Percentiles rank a stretch among this genome's conserved stretches.
Conservation (phyloP, 1,140 invertebrate genomes). For the Drosophila sucinea region DNA sequence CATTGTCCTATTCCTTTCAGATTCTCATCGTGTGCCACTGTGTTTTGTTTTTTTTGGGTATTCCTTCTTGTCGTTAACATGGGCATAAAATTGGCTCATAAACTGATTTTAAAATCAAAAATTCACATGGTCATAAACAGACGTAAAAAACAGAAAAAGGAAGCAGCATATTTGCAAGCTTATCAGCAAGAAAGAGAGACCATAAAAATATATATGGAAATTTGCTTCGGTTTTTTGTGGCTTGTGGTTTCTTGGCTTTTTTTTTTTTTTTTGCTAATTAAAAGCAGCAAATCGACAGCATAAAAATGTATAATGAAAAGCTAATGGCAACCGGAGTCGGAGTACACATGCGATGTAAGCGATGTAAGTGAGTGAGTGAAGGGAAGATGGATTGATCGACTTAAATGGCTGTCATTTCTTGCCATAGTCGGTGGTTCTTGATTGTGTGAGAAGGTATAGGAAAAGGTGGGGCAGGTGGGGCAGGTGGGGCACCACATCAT, state of each 20-base stretch:
- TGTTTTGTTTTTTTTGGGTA: conserved; percentile 1
- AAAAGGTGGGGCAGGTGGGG: no score
- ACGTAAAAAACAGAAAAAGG: conserved; percentile 11
- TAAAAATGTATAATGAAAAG: conserved; percentile 56
- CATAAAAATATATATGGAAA: background rate
- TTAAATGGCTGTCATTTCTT: conserved; percentile 36
- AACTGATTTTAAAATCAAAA: conserved; percentile 54
- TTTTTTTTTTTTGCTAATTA: conserved; percentile 31
- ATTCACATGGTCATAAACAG: conserved; percentile 53
- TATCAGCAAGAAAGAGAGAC: background rate
- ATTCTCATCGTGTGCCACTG: conserved; percentile 28
- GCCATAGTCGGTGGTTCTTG: conserved; percentile 16
- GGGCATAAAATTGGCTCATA: conserved; percentile 48
- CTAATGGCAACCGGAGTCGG: conserved; percentile 28
- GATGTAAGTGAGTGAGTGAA: background rate
- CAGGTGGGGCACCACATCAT: conserved; percentile 30
- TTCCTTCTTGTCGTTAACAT: conserved; percentile 40
- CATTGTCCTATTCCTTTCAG: background rate
- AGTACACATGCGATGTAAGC: background rate
- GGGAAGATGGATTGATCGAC: conserved; percentile 43
- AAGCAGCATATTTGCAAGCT: conserved; percentile 26
- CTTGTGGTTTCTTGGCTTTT: no score
- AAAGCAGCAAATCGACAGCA: conserved; percentile 56
- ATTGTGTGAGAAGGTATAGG: background rate
- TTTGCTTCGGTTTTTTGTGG: conserved; percentile 31